phyloP scores from a whole-genome alignment of 2,797 vertebrate species.

The Hemitrygon akajei region DNA sequence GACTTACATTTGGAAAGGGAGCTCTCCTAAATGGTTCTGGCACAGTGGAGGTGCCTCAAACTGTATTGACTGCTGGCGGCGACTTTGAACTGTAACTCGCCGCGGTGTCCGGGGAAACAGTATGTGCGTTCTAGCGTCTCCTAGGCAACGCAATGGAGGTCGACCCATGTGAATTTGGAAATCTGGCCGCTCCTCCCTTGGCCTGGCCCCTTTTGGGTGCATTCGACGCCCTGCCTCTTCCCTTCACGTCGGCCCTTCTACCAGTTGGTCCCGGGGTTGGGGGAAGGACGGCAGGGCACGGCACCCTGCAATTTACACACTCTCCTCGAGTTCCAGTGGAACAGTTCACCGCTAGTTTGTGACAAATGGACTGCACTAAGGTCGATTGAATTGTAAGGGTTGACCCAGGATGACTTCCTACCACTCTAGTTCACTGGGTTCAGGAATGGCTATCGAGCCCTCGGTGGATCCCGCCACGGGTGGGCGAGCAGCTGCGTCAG shows the following conservation, averaged over 20 bases:
- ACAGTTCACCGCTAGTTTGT: too few relatives aligned
- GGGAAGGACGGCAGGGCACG: too few relatives aligned
- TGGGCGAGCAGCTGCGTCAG: background rate
- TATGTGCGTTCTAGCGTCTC: constrained; percentile 45
- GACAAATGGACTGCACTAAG: too few relatives aligned
- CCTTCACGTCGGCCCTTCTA: too few relatives aligned
- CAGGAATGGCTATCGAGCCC: too few relatives aligned
- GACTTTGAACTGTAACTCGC: constrained; percentile 7
- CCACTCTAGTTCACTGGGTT: too few relatives aligned
- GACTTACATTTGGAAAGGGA: background rate
- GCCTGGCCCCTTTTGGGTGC: background rate
- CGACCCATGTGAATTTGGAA: background rate
- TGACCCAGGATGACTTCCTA: too few relatives aligned
- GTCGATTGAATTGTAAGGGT: too few relatives aligned
- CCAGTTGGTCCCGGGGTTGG: too few relatives aligned
- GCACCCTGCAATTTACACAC: too few relatives aligned
- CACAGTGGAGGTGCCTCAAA: background rate
- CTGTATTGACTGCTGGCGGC: background rate
- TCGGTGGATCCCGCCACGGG: background rate
- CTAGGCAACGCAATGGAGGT: constrained; percentile 41
- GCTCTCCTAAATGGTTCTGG: too few relatives aligned
- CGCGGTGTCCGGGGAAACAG: background rate
- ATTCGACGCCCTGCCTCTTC: too few relatives aligned
- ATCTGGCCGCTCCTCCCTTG: background rate
- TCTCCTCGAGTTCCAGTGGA: background rate